Evolutionary conservation across 2,888 invertebrate species (phyloP).

Genomic region (Panorpa germanica): DNA sequence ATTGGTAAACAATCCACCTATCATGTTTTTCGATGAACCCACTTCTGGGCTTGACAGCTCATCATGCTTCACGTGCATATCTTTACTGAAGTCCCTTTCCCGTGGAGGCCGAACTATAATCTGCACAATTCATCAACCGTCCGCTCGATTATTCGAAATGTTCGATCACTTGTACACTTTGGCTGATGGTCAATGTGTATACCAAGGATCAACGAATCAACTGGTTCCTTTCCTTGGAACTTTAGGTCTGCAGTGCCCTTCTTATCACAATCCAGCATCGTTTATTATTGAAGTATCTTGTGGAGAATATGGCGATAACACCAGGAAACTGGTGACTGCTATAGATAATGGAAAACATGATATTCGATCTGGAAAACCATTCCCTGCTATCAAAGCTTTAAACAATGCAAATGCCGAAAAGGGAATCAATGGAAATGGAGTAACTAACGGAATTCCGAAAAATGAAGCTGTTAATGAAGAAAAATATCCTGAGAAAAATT

Average conservation of each 20-base stretch:
- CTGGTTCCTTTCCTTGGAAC: conserved; percentile 67
- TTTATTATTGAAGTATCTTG: conserved; percentile 94
- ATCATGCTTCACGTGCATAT: conserved; percentile 87
- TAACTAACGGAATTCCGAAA: conserved; percentile 26
- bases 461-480: conserved; percentile 28
- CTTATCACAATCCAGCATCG: conserved; percentile 94
- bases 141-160: conserved; percentile 92
- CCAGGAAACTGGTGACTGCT: conserved; percentile 62
- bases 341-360: conserved; percentile 71
- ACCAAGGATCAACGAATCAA: conserved; percentile 74
- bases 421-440: conserved; percentile 28
- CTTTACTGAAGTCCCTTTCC: conserved; percentile 71
- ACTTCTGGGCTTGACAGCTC: conserved; percentile 92
- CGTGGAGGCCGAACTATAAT: conserved; percentile 84
- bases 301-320: conserved; percentile 89
- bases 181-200: conserved; percentile 88
- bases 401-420: conserved; percentile 25
- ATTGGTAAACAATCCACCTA: conserved; percentile 88
- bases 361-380: conserved; percentile 51
- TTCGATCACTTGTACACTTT: conserved; percentile 89
- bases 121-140: conserved; percentile 92
- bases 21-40: conserved; percentile 97
- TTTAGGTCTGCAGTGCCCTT: conserved; percentile 74
- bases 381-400: conserved; percentile 35
- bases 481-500: conserved; percentile 17